Base-by-base conservation (phyloP, 2,888 invertebrate species). In the Elysia crispata region DNA sequence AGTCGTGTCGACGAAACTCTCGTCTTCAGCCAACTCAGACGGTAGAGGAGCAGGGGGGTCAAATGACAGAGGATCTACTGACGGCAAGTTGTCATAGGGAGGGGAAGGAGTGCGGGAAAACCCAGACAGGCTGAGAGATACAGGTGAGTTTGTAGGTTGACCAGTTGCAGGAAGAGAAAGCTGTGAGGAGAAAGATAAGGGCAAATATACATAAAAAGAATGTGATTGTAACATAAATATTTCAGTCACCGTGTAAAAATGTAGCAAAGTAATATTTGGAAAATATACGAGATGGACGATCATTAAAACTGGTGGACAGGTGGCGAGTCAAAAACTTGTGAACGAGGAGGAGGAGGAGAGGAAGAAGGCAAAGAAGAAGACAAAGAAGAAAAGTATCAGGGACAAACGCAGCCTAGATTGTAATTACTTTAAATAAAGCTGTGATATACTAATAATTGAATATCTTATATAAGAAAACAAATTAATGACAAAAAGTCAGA, bases 11-110 rank as follows among this genome's bases (percentile, higher is more conserved):
- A 41, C 41, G 11, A 6, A 41, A 41, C 41, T 41, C 41, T 41
- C 41, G 11, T 11, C 11, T 41, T 41, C 41, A 41, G 41, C 41
- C 41, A 5, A 15, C 6, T 60, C 5, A 66, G 67, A 18, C 15
- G 23, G 31, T 8, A 69, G 11, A n/a, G 31, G 69, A 31, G 31
- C 3, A 31, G 41, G 20, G 20, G 41, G 70, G 33, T 13, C 20
- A 25, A 41, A 25, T 5, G 70, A 41, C 5, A 30, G 67, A 41
- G 41, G 41, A 41, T 41, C 41, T 41, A 11, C 41, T 11, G 41
- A 41, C 41, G 67, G 28, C 23, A 67, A 28, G 25, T n/a, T 18
- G 30, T 18, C 23, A 67, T n/a, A 67, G 67, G 67, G 67, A 67
- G 67, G 28, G 67, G 30, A 28, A 15, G 30, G 67, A 25, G 28